Evolutionary conservation across 1,140 invertebrate genomes (phyloP).

Genomic region (Drosophila lacertosa): DNA sequence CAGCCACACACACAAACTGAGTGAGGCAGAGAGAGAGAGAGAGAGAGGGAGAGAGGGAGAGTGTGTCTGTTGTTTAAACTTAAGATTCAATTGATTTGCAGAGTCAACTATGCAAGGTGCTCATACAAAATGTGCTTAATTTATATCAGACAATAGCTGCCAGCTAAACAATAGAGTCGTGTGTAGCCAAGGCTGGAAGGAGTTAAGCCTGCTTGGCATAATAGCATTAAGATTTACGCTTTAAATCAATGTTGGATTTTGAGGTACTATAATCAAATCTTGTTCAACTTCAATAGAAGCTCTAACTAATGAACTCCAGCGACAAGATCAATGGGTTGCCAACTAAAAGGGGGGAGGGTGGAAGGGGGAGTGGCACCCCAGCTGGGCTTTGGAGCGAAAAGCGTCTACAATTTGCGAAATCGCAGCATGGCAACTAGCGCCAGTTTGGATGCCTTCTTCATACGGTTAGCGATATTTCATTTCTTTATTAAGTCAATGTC

Average conservation of each 20-base stretch:
- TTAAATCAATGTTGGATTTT: no score
- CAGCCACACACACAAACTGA: background rate
- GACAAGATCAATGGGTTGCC: conserved; percentile 46
- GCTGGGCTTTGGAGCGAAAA: conserved; percentile 39
- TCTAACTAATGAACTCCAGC: conserved; percentile 20
- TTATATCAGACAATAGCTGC: conserved; percentile 68
- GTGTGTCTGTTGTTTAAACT: conserved; percentile 28
- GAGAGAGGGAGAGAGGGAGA: background rate
- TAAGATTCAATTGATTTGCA: conserved; percentile 67
- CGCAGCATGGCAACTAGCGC: conserved; percentile 65
- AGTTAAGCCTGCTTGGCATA: conserved; percentile 5
- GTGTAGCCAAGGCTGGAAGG: conserved; percentile 15
- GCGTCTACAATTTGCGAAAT: conserved; percentile 71
- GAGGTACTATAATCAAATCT: no score
- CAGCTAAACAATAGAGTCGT: conserved; percentile 58
- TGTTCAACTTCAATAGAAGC: no score
- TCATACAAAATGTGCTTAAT: conserved; percentile 73
- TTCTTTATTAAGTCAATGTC: conserved; percentile 82
- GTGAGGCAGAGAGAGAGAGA: background rate
- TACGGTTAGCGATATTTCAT: conserved; percentile 75
- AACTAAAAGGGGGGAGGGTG: no score
- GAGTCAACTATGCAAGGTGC: conserved; percentile 68
- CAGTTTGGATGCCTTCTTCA: no score
- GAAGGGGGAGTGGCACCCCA: conserved; percentile 47
- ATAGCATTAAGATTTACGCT: conserved; percentile 30